Evolutionary conservation across 1,140 invertebrate species (phyloP), one percentile per base, ranked within the genome.

Genomic region (Lethocerus indicus): DNA sequence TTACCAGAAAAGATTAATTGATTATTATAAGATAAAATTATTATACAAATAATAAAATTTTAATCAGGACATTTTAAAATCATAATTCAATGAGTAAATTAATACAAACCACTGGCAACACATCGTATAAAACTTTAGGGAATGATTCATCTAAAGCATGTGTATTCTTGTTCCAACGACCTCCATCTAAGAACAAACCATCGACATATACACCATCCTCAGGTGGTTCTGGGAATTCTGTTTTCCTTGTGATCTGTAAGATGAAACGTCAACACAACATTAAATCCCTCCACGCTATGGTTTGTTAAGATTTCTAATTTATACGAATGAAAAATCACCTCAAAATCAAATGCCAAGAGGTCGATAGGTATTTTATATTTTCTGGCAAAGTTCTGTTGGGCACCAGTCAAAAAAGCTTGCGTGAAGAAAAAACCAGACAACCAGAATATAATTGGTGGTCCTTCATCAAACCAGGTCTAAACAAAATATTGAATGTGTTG

Each of bases 361-460:
- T 95, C 88, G 55, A 94, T 93, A 4, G 90, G 87, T 53, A 92
- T 87, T 37, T 76, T 76, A 64, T 87, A 86, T 64, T 89, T 91
- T 56, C 92, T 72, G 4, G 91, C 89, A 67, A 75, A 95, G 67
- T 93, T 95, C 68, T 96, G 91, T 57, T 88, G 79, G 16, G 81
- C 85, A 23, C 89, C 91, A 5, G 92, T 96, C 14, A 96, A 69
- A 67, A 96, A 96, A 5, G 90, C 89, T 69, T 95, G 90, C 0
- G 91, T 91, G 62, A 94, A 95, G 63, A 82, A 96, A 64, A 97
- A 94, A 18, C 89, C 91, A 0, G 90, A 88, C 26, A 97, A 66
- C 92, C 92, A 96, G 65, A 84, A 94, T 9, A 81, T 76, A 2
- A 67, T 52, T 1, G 91, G 88, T 16, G 84, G 77, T 6, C 88